Base-by-base conservation (phyloP, 2,888 invertebrate genomes). In the Seira ritae region DNA sequence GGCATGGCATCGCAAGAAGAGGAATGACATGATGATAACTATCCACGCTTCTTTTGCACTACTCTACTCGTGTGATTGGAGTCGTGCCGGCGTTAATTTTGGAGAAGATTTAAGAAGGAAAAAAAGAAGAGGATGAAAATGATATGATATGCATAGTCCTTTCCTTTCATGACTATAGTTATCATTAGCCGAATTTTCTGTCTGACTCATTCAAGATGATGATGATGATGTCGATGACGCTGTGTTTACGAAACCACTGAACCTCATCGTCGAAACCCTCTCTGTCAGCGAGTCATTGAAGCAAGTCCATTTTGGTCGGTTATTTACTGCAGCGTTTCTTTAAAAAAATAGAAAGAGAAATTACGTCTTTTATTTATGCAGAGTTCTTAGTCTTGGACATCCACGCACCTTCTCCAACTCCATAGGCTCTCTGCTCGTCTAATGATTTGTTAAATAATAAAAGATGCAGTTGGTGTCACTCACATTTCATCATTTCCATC, bases 51-150 rank as follows among this genome's bases (percentile, higher is more conserved):
- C 77, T 73, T 83, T 83, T 77, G 82, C 82, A 78, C 46, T 73
- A 83, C 77, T 73, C 82, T 83, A 83, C 68, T 83, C 82, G 82
- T 83, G 82, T 83, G 82, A 83, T 83, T 83, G 77, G 82, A 78
- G 73, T 73, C 73, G 65, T 78, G 69, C 82, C 82, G 82, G 82
- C 77, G 62, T 37, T 73, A 60, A 60, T 60, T 60, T 37, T 31
- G 15, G 68, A 31, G n/a, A 42, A 12, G 12, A 12, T 42, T 42
- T 42, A 42, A 42, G 12, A 42, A 42, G 12, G 6, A 42, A 42
- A 42, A 42, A 42, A 42, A 42, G n/a, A n/a, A n/a, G n/a, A n/a
- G n/a, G n/a, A n/a, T n/a, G 62, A 6, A 62, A 17, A 62, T 62
- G 6, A 17, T 62, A 15, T 15, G 10, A 62, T 6, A 62, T 17